Evolutionary conservation across 2,888 invertebrate genomes (phyloP).

Genomic region (Dasypolia templi): DNA sequence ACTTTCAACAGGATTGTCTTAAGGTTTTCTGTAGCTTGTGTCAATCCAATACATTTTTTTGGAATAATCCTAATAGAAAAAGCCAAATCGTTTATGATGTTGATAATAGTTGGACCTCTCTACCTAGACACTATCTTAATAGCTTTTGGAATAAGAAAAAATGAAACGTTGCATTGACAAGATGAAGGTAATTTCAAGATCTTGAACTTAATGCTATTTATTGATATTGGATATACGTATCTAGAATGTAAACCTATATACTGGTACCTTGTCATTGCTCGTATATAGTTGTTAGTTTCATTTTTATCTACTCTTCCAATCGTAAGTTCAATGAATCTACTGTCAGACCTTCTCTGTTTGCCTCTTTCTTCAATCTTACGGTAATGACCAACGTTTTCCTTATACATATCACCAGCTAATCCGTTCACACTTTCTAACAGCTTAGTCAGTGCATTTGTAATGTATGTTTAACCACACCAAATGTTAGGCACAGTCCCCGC

Average conservation of each 20-base stretch:
- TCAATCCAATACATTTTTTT: no score
- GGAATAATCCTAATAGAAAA: background rate
- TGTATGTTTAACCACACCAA: slow-evolving; percentile 52
- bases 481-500: slow-evolving; percentile 39
- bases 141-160: background rate
- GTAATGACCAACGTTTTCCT: slow-evolving; percentile 16
- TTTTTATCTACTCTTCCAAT: background rate
- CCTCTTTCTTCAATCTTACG: background rate
- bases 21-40: no score
- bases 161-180: background rate
- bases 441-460: slow-evolving; percentile 35
- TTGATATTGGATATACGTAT: background rate
- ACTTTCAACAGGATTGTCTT: no score
- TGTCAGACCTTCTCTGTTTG: background rate
- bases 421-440: slow-evolving; percentile 27
- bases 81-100: background rate
- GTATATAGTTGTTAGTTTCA: background rate
- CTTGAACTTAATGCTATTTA: background rate
- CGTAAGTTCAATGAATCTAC: background rate
- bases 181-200: no score
- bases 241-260: no score
- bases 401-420: slow-evolving; percentile 32
- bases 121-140: background rate
- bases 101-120: background rate
- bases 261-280: background rate